Conservation (phyloP, 2,113 vertebrate genomes). For the Chelonoidis abingdonii region DNA sequence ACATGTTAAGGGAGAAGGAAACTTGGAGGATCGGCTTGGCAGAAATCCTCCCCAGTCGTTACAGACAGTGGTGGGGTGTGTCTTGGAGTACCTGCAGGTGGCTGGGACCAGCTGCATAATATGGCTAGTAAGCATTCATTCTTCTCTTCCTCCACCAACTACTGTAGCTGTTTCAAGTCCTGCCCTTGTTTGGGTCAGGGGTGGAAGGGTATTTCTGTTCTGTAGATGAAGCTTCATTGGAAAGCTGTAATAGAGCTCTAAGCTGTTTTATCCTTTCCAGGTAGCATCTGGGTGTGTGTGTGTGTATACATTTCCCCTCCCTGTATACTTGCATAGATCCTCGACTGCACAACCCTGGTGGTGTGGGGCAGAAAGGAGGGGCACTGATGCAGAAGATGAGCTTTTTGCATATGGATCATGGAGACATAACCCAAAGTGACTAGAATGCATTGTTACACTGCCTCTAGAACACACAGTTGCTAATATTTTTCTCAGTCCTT, state of each 20-base stretch:
- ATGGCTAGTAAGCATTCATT: background rate
- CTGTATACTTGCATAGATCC: background rate
- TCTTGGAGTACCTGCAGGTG: background rate
- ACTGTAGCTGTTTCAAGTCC: background rate
- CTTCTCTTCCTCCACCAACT: background rate
- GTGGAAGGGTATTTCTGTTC: background rate
- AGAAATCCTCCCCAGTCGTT: background rate
- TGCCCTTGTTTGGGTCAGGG: background rate
- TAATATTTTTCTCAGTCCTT: background rate
- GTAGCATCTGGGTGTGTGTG: background rate
- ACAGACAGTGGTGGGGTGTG: background rate
- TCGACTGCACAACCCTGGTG: background rate
- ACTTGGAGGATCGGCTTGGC: background rate
- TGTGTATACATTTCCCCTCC: fast-evolving
- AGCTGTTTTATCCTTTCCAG: background rate
- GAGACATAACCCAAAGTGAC: background rate
- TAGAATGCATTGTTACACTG: background rate
- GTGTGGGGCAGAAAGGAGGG: background rate
- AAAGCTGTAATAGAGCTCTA: fast-evolving
- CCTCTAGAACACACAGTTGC: fast-evolving
- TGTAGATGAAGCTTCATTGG: background rate
- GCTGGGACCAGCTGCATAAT: background rate
- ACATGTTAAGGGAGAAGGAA: background rate
- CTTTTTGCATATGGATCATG: background rate
- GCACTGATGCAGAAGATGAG: background rate